phyloP scores from a whole-genome alignment of 2,888 invertebrate genomes.

The Cenopis cana region DNA sequence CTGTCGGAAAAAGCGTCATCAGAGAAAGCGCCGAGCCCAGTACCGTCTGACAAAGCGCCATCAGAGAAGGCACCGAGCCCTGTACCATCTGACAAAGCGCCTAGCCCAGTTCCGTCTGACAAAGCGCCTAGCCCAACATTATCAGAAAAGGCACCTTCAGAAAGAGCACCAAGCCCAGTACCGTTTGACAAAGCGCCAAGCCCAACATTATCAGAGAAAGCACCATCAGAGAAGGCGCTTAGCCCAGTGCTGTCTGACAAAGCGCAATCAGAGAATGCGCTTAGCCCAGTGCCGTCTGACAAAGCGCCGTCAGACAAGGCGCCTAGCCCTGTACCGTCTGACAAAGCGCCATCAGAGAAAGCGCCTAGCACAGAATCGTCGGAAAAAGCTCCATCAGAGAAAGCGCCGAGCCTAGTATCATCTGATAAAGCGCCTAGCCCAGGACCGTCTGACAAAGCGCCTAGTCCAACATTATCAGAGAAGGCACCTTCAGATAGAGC shows the following conservation, averaged over 20 bases:
- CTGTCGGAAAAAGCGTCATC: background rate
- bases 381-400: background rate
- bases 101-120: conserved; percentile 24
- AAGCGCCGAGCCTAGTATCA: too few relatives aligned
- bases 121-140: background rate
- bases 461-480: background rate
- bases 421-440: conserved; percentile 3
- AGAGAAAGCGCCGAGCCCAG: background rate
- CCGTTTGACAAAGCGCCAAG: conserved; percentile 21
- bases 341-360: conserved; percentile 11
- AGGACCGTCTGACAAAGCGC: too few relatives aligned
- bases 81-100: conserved; percentile 30
- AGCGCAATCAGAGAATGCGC: background rate
- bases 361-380: conserved; percentile 26
- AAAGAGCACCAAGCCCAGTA: background rate
- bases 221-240: conserved; percentile 18
- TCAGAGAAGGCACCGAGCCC: conserved; percentile 21
- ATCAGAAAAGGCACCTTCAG: conserved; percentile 31
- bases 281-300: conserved; percentile 31
- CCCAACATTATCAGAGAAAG: background rate
- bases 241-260: background rate
- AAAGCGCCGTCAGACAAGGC: background rate
- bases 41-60: background rate
- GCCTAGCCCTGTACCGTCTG: conserved; percentile 9
- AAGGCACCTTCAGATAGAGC: background rate